Evolutionary conservation across 1,140 invertebrate genomes (phyloP).

Genomic region (Psix sp.): DNA sequence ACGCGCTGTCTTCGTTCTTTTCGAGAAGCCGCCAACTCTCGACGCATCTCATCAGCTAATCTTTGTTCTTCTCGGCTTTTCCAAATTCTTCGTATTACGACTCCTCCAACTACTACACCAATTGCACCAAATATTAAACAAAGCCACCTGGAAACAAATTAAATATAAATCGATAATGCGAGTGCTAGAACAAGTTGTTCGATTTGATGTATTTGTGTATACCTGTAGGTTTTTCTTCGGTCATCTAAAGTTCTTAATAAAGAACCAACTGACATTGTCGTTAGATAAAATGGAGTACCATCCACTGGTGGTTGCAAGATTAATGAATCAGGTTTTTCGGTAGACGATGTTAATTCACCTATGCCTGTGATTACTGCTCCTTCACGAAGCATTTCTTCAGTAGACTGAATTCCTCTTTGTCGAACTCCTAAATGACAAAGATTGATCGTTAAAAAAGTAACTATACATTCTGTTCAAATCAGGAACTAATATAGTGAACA

Average conservation of each 20-base stretch:
- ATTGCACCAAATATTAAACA: constrained; percentile 82
- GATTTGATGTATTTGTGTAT: not conserved
- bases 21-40: constrained; percentile 80
- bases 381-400: constrained; percentile 86
- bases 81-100: constrained; percentile 81
- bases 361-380: constrained; percentile 86
- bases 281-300: constrained; percentile 84
- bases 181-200: not conserved
- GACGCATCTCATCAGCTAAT: constrained; percentile 78
- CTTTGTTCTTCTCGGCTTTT: constrained; percentile 77
- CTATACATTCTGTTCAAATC: too few relatives aligned
- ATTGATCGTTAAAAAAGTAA: too few relatives aligned
- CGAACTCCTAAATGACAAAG: constrained; percentile 78
- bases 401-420: constrained; percentile 86
- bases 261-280: constrained; percentile 82
- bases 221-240: constrained; percentile 81
- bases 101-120: constrained; percentile 80
- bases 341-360: constrained; percentile 80
- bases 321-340: constrained; percentile 77
- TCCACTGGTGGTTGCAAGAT: constrained; percentile 82
- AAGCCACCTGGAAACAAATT: constrained; percentile 77
- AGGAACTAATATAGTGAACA: too few relatives aligned
- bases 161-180: constrained; percentile 13
- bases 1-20: constrained; percentile 80
- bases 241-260: constrained; percentile 84